Conservation (phyloP, 2,113 vertebrate genomes). For the Hucho hucho region DNA sequence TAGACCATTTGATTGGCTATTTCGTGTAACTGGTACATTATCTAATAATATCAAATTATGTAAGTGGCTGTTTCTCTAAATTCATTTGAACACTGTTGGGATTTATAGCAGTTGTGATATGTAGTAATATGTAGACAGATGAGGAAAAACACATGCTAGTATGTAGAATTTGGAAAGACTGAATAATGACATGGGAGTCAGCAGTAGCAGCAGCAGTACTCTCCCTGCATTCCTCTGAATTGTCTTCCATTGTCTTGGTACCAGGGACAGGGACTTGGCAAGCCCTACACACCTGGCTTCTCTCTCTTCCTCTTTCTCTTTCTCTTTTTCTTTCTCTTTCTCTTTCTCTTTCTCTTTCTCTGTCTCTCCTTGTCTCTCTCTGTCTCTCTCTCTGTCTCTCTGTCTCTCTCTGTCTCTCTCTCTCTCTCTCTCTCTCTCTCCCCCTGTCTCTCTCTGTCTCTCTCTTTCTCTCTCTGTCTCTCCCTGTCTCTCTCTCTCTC, state of each 20-base stretch:
- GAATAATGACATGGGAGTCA: slow-evolving; percentile 63
- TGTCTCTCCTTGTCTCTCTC: no score
- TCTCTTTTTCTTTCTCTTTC: slow-evolving; percentile 31
- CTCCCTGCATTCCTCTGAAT: slow-evolving; percentile 24
- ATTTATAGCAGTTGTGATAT: not conserved
- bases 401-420: no score
- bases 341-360: no score
- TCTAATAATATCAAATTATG: not conserved
- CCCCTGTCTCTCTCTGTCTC: not conserved
- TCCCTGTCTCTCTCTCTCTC: slow-evolving; percentile 10
- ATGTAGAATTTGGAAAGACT: slow-evolving; percentile 29
- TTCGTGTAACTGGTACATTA: not conserved
- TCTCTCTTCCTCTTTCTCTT: slow-evolving; percentile 53
- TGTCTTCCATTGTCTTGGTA: slow-evolving; percentile 53
- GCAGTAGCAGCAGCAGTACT: slow-evolving; percentile 14
- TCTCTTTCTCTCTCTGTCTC: slow-evolving; percentile 26
- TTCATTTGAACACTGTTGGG: not conserved
- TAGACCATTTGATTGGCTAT: not conserved
- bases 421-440: no score
- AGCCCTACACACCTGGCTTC: slow-evolving; percentile 60
- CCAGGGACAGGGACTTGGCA: slow-evolving; percentile 71
- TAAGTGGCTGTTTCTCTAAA: not conserved
- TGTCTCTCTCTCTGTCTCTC: no score
- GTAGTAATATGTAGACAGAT: slow-evolving; percentile 9
- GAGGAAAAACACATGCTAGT: slow-evolving; percentile 2